phyloP scores from a whole-genome alignment of 1,140 invertebrate species.

The Lepidostoma basale region DNA sequence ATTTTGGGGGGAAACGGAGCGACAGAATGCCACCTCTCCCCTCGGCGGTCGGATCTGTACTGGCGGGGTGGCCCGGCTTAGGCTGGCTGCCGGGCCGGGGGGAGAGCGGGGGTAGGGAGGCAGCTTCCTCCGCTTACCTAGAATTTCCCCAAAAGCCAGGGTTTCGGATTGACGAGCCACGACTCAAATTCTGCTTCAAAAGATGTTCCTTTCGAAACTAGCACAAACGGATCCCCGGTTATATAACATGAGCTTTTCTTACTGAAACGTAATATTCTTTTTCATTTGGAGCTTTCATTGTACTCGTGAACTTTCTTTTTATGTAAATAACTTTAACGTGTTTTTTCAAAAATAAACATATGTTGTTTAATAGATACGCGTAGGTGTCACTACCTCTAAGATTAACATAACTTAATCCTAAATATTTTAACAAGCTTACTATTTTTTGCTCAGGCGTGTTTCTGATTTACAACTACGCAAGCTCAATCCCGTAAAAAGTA shows the following conservation, averaged over 20 bases:
- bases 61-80: not conserved
- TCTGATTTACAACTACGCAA: not conserved
- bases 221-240: not conserved
- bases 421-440: not conserved
- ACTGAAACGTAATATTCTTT: no score
- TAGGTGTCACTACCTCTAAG: not conserved
- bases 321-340: no score
- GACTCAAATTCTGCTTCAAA: constrained; percentile 28
- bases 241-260: not conserved
- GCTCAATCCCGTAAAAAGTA: constrained; percentile 3
- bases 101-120: not conserved
- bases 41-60: constrained; percentile 15
- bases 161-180: constrained; percentile 29
- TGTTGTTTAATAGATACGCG: no score
- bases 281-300: no score
- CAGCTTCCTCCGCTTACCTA: constrained; percentile 18
- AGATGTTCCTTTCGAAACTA: not conserved
- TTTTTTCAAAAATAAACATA: no score
- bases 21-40: constrained; percentile 25
- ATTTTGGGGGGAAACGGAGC: constrained; percentile 22
- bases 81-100: not conserved
- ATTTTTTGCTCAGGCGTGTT: not conserved
- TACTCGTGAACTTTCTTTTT: no score
- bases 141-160: constrained; percentile 24
- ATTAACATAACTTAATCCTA: not conserved